Percentiles rank a stretch among this genome's conserved stretches.
Conservation (phyloP, 2,113 vertebrate genomes). For the Alouatta palliata region DNA sequence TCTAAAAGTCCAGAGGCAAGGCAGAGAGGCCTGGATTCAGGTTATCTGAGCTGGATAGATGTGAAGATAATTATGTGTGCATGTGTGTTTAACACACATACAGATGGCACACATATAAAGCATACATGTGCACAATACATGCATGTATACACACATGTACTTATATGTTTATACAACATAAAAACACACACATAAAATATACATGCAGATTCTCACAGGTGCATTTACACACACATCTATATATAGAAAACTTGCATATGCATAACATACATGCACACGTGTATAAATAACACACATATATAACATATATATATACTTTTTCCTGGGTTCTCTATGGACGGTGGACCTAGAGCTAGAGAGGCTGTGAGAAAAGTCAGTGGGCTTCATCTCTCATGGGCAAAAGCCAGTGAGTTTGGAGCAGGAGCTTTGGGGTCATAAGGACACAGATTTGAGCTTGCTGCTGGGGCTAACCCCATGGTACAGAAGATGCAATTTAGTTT, state of each 20-base stretch:
- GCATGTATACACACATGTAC: neutral
- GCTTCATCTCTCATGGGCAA: neutral
- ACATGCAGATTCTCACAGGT: too few species aligned
- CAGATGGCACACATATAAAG: neutral
- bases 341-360: neutral
- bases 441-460: neutral
- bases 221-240: too few species aligned
- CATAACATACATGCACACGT: neutral
- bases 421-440: neutral
- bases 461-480: too few species aligned
- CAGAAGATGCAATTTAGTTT: too few species aligned
- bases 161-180: neutral
- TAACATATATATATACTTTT: neutral
- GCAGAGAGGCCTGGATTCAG: neutral
- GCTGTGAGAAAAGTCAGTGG: neutral
- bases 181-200: neutral
- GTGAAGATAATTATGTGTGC: neutral
- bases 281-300: neutral
- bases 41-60: neutral
- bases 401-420: rapidly evolving
- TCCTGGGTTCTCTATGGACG: too few species aligned
- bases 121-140: neutral
- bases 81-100: neutral
- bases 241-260: too few species aligned
- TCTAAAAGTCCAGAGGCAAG: neutral